Percentiles rank a stretch among this genome's conserved stretches.
Conservation (phyloP, 1,140 invertebrate genomes). For the Periplaneta americana region DNA sequence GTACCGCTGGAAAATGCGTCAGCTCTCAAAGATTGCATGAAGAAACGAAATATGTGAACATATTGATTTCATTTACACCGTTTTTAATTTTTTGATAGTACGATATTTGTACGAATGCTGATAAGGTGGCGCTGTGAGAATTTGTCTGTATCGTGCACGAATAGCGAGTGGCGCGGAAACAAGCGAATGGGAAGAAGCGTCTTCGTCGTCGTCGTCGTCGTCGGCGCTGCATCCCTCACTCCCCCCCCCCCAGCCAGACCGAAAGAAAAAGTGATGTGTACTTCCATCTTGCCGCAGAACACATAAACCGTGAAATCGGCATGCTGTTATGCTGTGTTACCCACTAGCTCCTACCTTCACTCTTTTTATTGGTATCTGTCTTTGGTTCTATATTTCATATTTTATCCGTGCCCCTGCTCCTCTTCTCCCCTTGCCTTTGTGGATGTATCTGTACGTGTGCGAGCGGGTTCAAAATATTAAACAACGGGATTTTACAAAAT, state of each 20-base stretch:
- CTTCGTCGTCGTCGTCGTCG: no score
- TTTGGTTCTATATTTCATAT: slow-evolving; percentile 1
- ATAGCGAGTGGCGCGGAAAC: neutral
- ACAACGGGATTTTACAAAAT: neutral
- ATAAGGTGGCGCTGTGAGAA: neutral
- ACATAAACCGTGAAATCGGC: slow-evolving; percentile 11
- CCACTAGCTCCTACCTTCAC: neutral
- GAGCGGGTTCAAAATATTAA: neutral
- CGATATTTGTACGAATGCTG: no score
- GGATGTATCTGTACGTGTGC: neutral
- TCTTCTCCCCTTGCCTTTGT: neutral
- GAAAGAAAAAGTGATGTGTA: neutral
- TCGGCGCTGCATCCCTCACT: no score
- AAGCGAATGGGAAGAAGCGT: neutral
- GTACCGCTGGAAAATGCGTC: no score
- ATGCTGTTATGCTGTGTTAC: neutral
- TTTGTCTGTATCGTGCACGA: neutral
- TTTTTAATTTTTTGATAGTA: no score
- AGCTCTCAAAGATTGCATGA: no score
- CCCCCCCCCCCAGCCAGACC: no score
- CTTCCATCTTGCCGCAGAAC: neutral
- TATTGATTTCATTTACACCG: no score
- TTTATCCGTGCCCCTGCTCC: neutral
- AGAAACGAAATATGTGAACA: no score
- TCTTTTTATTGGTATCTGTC: neutral